Percentiles rank a stretch among this genome's conserved stretches.
Evolutionary conservation across 2,888 invertebrate genomes (phyloP).

Genomic region (Agrotis ipsilon): DNA sequence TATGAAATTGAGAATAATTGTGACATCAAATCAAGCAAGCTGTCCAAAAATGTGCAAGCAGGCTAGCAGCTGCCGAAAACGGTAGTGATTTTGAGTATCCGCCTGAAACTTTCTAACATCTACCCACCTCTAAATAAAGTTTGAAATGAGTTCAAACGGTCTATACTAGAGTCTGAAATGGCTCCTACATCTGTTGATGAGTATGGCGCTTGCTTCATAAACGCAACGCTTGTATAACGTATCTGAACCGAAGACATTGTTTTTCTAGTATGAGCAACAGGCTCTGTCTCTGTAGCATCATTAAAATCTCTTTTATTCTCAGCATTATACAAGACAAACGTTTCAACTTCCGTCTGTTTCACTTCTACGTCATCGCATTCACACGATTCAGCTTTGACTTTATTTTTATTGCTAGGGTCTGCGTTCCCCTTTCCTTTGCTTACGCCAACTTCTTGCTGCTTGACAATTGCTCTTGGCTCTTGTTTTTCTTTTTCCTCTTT

Average conservation of each 20-base stretch:
- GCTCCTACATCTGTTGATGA: conserved; percentile 73
- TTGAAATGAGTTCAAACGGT: conserved; percentile 72
- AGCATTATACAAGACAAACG: conserved; percentile 47
- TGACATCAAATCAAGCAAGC: background rate
- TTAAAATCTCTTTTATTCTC: conserved; percentile 32
- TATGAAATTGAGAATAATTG: background rate
- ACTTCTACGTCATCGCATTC: background rate
- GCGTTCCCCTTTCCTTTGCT: background rate
- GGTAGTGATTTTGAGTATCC: background rate
- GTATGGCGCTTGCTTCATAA: conserved; percentile 71
- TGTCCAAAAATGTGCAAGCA: background rate
- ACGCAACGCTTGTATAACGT: conserved; percentile 72
- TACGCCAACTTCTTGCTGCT: background rate
- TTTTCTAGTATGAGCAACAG: conserved; percentile 58
- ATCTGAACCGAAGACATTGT: conserved; percentile 77
- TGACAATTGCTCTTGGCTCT: background rate
- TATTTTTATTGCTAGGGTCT: no score
- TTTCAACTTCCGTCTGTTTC: conserved; percentile 28
- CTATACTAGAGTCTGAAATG: conserved; percentile 58
- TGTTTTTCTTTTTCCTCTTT: background rate
- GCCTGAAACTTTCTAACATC: background rate
- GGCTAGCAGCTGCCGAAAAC: background rate
- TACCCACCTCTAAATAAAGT: conserved; percentile 82
- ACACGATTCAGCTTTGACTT: background rate
- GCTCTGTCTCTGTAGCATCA: conserved; percentile 14